phyloP scores from a whole-genome alignment of 1,140 invertebrate species.

The Alviniconcha marisindica region DNA sequence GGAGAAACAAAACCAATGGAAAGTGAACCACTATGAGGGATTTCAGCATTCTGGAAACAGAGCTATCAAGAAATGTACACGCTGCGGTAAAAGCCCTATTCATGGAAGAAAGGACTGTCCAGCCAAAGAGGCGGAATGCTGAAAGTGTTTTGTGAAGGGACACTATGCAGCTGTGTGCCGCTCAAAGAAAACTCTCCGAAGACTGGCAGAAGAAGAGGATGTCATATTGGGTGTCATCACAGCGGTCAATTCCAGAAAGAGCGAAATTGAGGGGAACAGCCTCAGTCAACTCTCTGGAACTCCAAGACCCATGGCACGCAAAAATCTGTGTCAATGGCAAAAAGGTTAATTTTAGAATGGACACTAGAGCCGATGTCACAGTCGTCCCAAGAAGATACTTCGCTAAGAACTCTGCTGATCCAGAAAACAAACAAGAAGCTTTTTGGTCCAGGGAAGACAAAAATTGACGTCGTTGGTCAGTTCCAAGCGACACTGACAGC shows the following conservation, averaged over 20 bases:
- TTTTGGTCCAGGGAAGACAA: not conserved
- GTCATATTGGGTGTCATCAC: not conserved
- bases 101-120: constrained; percentile 8
- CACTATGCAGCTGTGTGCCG: constrained; percentile 1
- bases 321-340: not conserved
- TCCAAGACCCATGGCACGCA: not conserved
- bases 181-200: not conserved
- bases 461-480: not conserved
- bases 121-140: constrained; percentile 1
- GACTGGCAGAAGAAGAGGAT: not conserved
- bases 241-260: too few species aligned
- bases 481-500: not conserved
- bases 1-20: not conserved
- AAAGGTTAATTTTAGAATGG: not conserved
- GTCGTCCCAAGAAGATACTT: not conserved
- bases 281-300: not conserved
- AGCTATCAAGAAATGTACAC: not conserved
- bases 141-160: not conserved
- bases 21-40: not conserved
- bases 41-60: not conserved
- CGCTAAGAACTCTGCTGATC: constrained; percentile 21
- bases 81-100: not conserved
- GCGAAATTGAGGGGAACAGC: not conserved
- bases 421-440: constrained; percentile 4
- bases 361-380: constrained; percentile 14